These are phyloP conservation scores for Egretta garzetta DNA, from an alignment of 2,113 vertebrate genomes.

Conservation along the genomic window DNA sequence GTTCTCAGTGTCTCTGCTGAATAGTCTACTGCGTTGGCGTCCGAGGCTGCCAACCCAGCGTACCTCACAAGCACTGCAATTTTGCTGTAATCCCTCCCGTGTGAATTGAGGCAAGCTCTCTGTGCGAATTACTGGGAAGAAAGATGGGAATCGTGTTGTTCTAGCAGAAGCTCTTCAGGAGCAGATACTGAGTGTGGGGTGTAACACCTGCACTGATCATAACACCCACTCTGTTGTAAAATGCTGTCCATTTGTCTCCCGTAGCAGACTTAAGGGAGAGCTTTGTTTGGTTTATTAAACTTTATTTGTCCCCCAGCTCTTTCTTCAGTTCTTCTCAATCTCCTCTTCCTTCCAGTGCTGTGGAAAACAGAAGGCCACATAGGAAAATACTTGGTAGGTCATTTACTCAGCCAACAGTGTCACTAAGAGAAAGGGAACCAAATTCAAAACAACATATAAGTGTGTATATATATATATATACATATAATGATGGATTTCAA, in stretches of 20 bases:
- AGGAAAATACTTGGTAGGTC: not conserved
- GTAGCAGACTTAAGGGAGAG: not conserved
- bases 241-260: not conserved
- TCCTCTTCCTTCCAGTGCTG: not conserved
- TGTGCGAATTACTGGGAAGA: not conserved
- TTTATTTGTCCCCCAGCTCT: not conserved
- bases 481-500: not conserved
- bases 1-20: slow-evolving; percentile 16
- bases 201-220: not conserved
- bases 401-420: not conserved
- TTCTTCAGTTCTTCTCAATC: not conserved
- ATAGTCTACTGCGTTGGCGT: not conserved
- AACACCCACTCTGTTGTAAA: not conserved
- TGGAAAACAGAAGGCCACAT: not conserved
- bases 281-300: not conserved
- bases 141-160: not conserved
- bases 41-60: not conserved
- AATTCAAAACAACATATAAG: not conserved
- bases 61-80: not conserved
- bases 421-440: not conserved
- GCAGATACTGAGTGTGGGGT: not conserved
- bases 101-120: not conserved
- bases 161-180: not conserved
- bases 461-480: no score
- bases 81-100: not conserved